Conservation (phyloP, 2,888 invertebrate species). For the Phorcus lineatus region DNA sequence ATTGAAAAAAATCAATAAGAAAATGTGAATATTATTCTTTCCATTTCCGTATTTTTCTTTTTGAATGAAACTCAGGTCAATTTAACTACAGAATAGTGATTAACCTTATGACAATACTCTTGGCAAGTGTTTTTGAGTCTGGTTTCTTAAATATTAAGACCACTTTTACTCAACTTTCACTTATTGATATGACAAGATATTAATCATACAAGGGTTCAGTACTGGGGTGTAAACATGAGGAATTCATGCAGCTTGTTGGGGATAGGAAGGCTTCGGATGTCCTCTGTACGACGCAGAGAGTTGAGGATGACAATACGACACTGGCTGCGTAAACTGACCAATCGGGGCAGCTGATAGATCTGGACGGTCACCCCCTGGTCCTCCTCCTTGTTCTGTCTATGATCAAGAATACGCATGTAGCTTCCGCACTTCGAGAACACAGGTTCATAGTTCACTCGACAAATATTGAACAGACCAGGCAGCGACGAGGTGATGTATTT, state of each 20-base stretch:
- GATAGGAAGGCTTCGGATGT: slow-evolving; percentile 33
- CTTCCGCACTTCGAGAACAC: slow-evolving; percentile 47
- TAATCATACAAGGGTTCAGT: background rate
- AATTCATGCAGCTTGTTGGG: slow-evolving; percentile 35
- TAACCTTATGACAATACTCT: too few species aligned
- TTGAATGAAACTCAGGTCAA: too few species aligned
- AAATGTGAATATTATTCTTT: too few species aligned
- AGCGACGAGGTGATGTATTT: slow-evolving; percentile 42
- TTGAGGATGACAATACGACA: slow-evolving; percentile 46
- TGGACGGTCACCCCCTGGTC: slow-evolving; percentile 33
- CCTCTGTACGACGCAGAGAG: slow-evolving; percentile 21
- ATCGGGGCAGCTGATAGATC: slow-evolving; percentile 47
- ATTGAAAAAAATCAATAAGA: too few species aligned
- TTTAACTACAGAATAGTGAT: too few species aligned
- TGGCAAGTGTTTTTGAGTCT: too few species aligned
- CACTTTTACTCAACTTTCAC: too few species aligned
- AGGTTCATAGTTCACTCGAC: slow-evolving; percentile 44
- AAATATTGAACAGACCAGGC: slow-evolving; percentile 43
- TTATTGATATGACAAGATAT: too few species aligned
- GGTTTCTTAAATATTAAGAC: too few species aligned
- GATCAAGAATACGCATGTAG: slow-evolving; percentile 44
- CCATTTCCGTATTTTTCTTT: too few species aligned
- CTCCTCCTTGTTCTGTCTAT: slow-evolving; percentile 27
- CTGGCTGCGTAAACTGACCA: slow-evolving; percentile 40
- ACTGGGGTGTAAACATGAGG: slow-evolving; percentile 35